A percentile compares a stretch with the other conserved stretches of the same genome.
Evolutionary conservation across 2,113 vertebrate genomes (phyloP).

Genomic region (Pseudorasbora parva): DNA sequence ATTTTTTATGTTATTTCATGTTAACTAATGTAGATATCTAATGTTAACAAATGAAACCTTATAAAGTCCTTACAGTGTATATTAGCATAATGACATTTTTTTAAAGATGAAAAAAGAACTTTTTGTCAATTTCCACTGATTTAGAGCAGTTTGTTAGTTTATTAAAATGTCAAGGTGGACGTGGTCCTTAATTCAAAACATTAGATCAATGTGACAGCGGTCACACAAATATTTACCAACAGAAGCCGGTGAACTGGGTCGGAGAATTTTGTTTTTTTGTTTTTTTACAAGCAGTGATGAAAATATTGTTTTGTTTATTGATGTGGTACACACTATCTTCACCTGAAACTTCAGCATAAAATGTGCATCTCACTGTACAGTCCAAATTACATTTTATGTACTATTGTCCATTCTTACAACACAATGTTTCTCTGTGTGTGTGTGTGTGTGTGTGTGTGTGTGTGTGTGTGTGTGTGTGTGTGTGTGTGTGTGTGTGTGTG

Average conservation of each 20-base stretch:
- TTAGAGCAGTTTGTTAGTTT: background rate
- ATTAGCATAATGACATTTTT: background rate
- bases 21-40: background rate
- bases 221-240: conserved; percentile 17
- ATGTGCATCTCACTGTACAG: background rate
- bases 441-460: too few species aligned
- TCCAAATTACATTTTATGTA: background rate
- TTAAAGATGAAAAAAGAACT: background rate
- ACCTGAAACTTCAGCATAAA: background rate
- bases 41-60: background rate
- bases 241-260: background rate
- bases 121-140: background rate
- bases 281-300: background rate
- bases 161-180: background rate
- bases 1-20: background rate
- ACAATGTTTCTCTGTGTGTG: too few species aligned
- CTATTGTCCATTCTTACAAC: background rate
- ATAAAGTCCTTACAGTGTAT: background rate
- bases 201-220: background rate
- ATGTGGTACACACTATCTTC: background rate
- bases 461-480: too few species aligned
- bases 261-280: background rate
- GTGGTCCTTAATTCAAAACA: background rate
- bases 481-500: too few species aligned
- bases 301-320: background rate